These are phyloP conservation scores for Punctoribates punctum DNA, from an alignment of 2,888 invertebrate genomes.

Conservation along the genomic window DNA sequence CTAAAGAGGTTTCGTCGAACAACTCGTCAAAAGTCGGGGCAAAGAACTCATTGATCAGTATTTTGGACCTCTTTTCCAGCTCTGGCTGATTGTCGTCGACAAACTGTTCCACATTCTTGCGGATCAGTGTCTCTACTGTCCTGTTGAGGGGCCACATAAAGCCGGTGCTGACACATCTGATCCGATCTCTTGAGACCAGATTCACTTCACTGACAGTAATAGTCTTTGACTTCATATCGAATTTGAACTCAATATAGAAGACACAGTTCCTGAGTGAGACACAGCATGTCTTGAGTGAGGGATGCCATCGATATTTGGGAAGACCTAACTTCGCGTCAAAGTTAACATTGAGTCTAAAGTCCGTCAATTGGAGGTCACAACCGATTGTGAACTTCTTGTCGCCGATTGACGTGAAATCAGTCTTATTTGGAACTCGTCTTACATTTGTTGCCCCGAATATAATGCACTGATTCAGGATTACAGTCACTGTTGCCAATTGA, in stretches of 20 bases:
- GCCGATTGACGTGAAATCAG: background rate
- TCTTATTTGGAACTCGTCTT: background rate
- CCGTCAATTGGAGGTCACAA: background rate
- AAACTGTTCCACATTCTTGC: slow-evolving; percentile 2
- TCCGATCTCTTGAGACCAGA: background rate
- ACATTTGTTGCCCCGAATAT: slow-evolving; percentile 18
- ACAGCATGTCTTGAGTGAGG: slow-evolving; percentile 5
- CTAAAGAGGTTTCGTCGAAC: background rate
- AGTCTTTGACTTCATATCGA: background rate
- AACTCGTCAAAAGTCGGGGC: background rate
- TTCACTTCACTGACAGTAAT: background rate
- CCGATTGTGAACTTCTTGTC: background rate
- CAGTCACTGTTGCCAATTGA: background rate
- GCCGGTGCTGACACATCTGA: background rate
- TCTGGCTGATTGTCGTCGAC: background rate
- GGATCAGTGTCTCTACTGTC: slow-evolving; percentile 10
- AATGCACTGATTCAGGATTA: slow-evolving; percentile 7
- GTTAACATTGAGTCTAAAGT: slow-evolving; percentile 10
- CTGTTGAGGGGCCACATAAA: slow-evolving; percentile 7
- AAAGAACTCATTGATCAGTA: background rate
- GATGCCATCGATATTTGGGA: background rate
- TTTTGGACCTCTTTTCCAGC: background rate
- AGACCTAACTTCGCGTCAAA: slow-evolving; percentile 23
- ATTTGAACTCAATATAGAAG: background rate
- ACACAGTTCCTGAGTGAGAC: background rate